These are phyloP conservation scores for Heliothis subflexa DNA, from an alignment of 1,140 invertebrate species.

Conservation along the genomic window DNA sequence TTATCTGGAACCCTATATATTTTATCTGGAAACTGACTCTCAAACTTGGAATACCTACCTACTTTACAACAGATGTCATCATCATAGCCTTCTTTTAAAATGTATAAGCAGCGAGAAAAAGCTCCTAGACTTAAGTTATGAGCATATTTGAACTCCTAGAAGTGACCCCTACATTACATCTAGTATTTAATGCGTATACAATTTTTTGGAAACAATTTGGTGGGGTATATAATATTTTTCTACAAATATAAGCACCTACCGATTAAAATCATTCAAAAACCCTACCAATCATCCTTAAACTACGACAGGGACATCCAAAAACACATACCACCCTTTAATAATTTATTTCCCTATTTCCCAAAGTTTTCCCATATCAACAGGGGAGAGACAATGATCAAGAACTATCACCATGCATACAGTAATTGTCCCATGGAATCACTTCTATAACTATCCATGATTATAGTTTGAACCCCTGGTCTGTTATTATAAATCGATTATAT, in stretches of 20 bases:
- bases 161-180: no score
- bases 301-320: neutral
- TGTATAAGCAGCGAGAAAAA: no score
- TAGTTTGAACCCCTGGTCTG: neutral
- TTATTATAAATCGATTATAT: conserved; percentile 49
- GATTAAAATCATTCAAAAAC: neutral
- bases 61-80: no score
- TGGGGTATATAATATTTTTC: no score
- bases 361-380: conserved; percentile 25
- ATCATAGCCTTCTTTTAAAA: no score
- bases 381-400: conserved; percentile 4
- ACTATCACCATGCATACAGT: neutral
- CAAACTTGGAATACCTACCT: no score
- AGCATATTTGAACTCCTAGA: no score
- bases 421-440: conserved; percentile 5
- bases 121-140: no score
- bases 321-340: conserved; percentile 23
- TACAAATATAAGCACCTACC: neutral
- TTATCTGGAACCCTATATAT: no score
- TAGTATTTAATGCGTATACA: no score
- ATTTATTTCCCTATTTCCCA: conserved; percentile 12
- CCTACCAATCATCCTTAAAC: neutral
- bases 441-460: conserved; percentile 16
- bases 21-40: no score
- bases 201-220: no score